Evolutionary conservation across 2,797 vertebrate species (phyloP), one percentile per base, ranked within the genome.

Genomic region (Tachyglossus aculeatus): DNA sequence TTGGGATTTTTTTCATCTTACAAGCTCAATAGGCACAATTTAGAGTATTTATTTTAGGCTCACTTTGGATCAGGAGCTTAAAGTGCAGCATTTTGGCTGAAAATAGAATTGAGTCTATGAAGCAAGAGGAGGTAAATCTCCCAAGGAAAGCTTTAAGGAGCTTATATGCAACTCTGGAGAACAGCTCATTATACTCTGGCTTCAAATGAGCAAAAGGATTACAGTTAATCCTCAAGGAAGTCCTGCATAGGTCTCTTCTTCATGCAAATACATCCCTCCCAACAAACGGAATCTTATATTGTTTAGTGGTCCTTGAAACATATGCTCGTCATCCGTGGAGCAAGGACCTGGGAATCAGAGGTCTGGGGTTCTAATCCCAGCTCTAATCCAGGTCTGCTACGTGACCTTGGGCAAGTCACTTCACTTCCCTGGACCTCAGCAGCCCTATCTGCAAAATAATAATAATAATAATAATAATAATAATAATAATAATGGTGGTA

Each of bases 151-250:
- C 61, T 77, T 77, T 86, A 79, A 86, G 82, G 25, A 77, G 71
- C 81, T 82, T 82, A 83, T 10, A 38, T 39, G 50, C 62, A 77
- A 71, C 77, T 75, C 68, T 1, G 1, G 50, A 77, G 62, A 75
- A 64, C 58, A 71, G 80, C 73, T 82, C 78, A 86, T 74, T 81
- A 77, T 31, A 75, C 43, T 65, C 70, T 62, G n/a, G 53, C 75
- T 79, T 64, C 73, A 41, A 22, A 40, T 62, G 80, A 78, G 56
- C 71, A 50, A 22, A 24, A 2, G 12, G 76, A 74, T 73, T 71
- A 71, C 80, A 80, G 81, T 57, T 81, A 83, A 85, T 78, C 80
- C 77, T 45, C 24, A 73, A 67, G 71, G 66, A 67, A 66, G 62
- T 27, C 51, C 66, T 7, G 5, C 29, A 45, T 67, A 76, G 78